These are phyloP conservation scores for Phodopus roborovskii DNA, from an alignment of 2,113 vertebrate species.

Conservation along the genomic window DNA sequence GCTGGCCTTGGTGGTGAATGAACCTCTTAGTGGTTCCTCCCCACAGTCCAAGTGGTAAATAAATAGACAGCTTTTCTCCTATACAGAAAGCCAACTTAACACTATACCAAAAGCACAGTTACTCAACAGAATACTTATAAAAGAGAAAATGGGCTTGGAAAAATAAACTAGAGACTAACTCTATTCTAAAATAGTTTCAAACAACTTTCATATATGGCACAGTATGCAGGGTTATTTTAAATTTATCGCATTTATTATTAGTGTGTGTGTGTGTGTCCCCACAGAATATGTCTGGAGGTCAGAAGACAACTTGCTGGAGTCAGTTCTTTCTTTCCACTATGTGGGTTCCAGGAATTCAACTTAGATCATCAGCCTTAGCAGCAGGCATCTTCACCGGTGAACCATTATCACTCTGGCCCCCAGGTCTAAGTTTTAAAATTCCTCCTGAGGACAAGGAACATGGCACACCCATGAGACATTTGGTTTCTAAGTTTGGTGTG, in stretches of 20 bases:
- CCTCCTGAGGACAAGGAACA: not conserved
- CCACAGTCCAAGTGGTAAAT: not conserved
- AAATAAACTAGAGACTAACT: slow-evolving; percentile 51
- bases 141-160: slow-evolving; percentile 12
- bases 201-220: not conserved
- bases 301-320: not conserved
- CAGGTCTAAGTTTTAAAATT: not conserved
- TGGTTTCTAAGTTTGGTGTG: not conserved
- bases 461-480: not conserved
- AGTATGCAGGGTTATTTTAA: not conserved
- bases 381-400: not conserved
- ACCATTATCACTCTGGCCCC: not conserved
- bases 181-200: slow-evolving; percentile 15
- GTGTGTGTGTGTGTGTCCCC: no score
- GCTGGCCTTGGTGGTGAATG: rapidly evolving
- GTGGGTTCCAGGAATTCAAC: no score
- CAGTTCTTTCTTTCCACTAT: no score
- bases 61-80: not conserved
- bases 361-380: not conserved
- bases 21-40: not conserved
- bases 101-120: not conserved
- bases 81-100: not conserved
- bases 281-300: not conserved
- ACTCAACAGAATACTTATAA: not conserved
- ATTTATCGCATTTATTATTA: not conserved